phyloP scores from a whole-genome alignment of 2,113 vertebrate genomes.

The Colius striatus region DNA sequence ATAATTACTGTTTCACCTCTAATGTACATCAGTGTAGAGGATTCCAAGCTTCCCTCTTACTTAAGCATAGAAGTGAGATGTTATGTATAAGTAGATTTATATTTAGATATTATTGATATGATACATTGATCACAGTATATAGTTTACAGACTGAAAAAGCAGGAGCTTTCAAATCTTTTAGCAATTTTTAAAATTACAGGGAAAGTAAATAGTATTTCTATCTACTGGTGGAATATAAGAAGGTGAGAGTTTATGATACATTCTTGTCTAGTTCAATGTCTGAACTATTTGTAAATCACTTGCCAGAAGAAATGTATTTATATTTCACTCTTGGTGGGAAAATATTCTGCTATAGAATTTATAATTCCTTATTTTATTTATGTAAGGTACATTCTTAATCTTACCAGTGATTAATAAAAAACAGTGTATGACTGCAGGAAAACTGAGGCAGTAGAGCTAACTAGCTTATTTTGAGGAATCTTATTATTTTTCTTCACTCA shows the following conservation, averaged over 20 bases:
- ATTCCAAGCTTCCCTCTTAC: not conserved
- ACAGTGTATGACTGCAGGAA: fast-evolving
- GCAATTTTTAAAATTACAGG: not conserved
- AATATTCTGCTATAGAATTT: not conserved
- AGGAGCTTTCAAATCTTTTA: not conserved
- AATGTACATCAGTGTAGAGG: not conserved
- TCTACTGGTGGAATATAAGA: not conserved
- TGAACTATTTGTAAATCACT: constrained; percentile 16
- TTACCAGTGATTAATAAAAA: not conserved
- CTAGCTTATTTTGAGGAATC: not conserved
- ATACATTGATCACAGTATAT: not conserved
- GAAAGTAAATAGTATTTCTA: not conserved
- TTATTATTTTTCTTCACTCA: not conserved
- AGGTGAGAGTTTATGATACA: not conserved
- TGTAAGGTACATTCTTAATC: not conserved
- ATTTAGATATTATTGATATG: not conserved
- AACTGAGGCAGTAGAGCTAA: not conserved
- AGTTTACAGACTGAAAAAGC: not conserved
- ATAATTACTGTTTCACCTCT: not conserved
- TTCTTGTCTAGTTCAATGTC: not conserved
- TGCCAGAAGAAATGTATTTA: not conserved
- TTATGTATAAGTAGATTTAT: not conserved
- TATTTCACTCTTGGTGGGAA: not conserved
- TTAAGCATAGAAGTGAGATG: not conserved
- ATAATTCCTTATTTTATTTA: not conserved